Evolutionary conservation across 2,888 invertebrate genomes (phyloP).

Genomic region (Petrolisthes manimaculis): DNA sequence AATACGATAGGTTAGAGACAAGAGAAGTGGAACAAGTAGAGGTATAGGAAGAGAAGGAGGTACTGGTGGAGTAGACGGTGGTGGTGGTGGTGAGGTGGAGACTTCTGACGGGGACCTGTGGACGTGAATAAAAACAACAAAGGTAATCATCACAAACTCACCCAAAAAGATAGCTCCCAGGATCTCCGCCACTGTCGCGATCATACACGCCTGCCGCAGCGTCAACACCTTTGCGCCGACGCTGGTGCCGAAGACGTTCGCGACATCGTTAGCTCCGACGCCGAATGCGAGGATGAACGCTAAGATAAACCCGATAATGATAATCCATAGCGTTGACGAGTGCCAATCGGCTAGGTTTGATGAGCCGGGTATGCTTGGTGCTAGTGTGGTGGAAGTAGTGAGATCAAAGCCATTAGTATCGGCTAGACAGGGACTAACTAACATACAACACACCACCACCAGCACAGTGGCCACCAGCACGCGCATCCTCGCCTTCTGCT

Average conservation of each 20-base stretch:
- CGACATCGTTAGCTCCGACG: slow-evolving; percentile 77
- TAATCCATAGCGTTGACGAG: slow-evolving; percentile 70
- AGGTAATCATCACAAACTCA: slow-evolving; percentile 67
- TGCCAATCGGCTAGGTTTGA: slow-evolving; percentile 63
- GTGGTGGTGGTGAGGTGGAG: slow-evolving; percentile 1
- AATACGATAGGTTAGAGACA: not conserved
- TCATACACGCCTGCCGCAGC: slow-evolving; percentile 74
- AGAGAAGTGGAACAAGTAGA: not conserved
- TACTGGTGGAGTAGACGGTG: not conserved
- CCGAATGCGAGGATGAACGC: slow-evolving; percentile 76
- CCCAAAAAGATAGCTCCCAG: slow-evolving; percentile 75
- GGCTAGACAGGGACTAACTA: not conserved
- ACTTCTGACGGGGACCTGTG: slow-evolving; percentile 38
- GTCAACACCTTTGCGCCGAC: slow-evolving; percentile 75
- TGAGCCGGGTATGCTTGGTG: slow-evolving; percentile 40
- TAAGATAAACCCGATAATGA: slow-evolving; percentile 73
- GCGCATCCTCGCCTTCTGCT: not conserved
- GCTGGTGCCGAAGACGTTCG: slow-evolving; percentile 76
- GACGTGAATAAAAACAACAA: slow-evolving; percentile 13
- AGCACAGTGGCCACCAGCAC: slow-evolving; percentile 24
- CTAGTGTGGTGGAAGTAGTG: slow-evolving; percentile 43
- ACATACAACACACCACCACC: slow-evolving; percentile 10
- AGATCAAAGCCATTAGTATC: slow-evolving; percentile 31
- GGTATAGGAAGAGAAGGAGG: slow-evolving; percentile 2
- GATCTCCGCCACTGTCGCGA: slow-evolving; percentile 76